Evolutionary conservation across 2,113 vertebrate species (phyloP), one percentile per base, ranked within the genome.

Genomic region (Ammodramus savannarum): DNA sequence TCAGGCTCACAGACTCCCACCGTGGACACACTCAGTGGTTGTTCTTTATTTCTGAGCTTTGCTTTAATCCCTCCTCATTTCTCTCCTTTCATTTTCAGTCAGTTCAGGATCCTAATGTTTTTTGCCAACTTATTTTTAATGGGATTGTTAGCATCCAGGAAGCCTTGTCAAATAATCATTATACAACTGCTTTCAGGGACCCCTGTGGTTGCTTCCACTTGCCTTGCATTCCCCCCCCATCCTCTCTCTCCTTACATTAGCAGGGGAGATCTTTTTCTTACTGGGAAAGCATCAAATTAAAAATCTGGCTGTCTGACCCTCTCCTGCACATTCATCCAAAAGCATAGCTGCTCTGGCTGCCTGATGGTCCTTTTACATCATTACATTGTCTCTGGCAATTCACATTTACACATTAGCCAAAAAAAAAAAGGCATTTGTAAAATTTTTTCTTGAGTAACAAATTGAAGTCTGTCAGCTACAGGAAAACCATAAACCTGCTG

Each of bases 41-140:
- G 95, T 76, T 91, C 95, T 96, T 94, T 95, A 78, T 94, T 95
- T 90, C 92, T 66, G 80, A 90, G 92, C 90, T 93, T 87, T 92
- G 41, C 95, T 96, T 95, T 97, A 96, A 97, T 94, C 95, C 95
- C 90, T 95, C 69, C 90, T 97, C 95, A 92, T 96, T 96, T 95
- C 86, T 85, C 76, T 87, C 90, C 79, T 96, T 96, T 96, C 87
- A 93, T 96, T 96, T 94, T 89, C 93, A 96, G 83, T 93, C 89
- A 55, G 80, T 89, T 92, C 85, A 92, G 87, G 90, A 85, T 93
- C 88, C 51, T 84, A 90, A 92, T 87, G 83, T 63, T 96, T 92
- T 93, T 96, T 95, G 92, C 95, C 96, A 96, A 89, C 86, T 90
- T 90, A 87, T 93, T 96, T 97, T 96, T 96, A 97, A 96, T 94